Percentiles rank a stretch among this genome's conserved stretches.
Evolutionary conservation across 2,888 invertebrate genomes (phyloP).

Genomic region (Cartodere bifasciata): DNA sequence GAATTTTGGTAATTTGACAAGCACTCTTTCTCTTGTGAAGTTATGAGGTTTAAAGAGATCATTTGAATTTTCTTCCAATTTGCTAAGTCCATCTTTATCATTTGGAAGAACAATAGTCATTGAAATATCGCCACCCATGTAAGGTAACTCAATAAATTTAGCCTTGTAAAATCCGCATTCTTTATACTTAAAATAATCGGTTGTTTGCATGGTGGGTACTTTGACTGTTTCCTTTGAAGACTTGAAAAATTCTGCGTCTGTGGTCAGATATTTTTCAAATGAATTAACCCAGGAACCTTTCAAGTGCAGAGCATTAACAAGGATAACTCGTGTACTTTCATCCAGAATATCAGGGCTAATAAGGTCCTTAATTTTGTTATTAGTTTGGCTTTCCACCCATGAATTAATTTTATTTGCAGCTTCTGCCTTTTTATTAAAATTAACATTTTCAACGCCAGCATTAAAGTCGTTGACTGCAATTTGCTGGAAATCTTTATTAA

Average conservation of each 20-base stretch:
- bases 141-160: slow-evolving; percentile 12
- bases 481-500: slow-evolving; percentile 43
- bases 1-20: slow-evolving; percentile 20
- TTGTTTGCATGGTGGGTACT: slow-evolving; percentile 8
- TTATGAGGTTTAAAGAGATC: slow-evolving; percentile 14
- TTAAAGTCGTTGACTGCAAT: slow-evolving; percentile 47
- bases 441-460: slow-evolving; percentile 40
- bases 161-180: slow-evolving; percentile 8
- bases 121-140: slow-evolving; percentile 18
- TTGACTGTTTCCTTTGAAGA: slow-evolving; percentile 7
- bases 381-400: slow-evolving; percentile 30
- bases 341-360: slow-evolving; percentile 18
- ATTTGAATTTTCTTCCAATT: slow-evolving; percentile 15
- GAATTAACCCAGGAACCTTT: slow-evolving; percentile 23
- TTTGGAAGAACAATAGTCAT: slow-evolving; percentile 23
- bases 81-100: slow-evolving; percentile 18
- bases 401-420: slow-evolving; percentile 26
- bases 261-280: slow-evolving; percentile 14
- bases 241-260: slow-evolving; percentile 10
- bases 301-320: slow-evolving; percentile 30
- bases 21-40: slow-evolving; percentile 15
- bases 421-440: slow-evolving; percentile 18
- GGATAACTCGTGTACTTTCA: slow-evolving; percentile 20
- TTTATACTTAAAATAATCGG: slow-evolving; percentile 7
- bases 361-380: slow-evolving; percentile 26